phyloP scores from a whole-genome alignment of 2,888 invertebrate species.

The Gastracanthus pulcherrimus region DNA sequence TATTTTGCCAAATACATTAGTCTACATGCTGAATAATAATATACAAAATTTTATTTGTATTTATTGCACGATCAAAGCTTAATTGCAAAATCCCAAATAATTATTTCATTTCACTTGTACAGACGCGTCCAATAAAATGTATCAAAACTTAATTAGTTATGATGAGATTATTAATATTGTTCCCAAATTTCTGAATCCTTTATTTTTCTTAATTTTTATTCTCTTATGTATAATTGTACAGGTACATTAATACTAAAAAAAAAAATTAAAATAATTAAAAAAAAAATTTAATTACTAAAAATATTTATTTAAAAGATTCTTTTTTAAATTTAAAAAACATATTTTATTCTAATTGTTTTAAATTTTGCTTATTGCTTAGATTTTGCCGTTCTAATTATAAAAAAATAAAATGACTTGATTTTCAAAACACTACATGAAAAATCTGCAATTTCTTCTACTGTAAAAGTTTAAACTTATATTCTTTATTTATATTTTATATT shows the following conservation, averaged over 20 bases:
- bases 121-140: slow-evolving; percentile 60
- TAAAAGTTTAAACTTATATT: too few species aligned
- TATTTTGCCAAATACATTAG: slow-evolving; percentile 22
- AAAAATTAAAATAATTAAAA: background rate
- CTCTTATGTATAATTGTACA: too few species aligned
- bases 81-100: slow-evolving; percentile 49
- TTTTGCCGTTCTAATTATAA: too few species aligned
- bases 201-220: too few species aligned
- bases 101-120: slow-evolving; percentile 57
- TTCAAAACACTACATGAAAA: too few species aligned
- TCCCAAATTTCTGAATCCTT: slow-evolving; percentile 5
- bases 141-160: slow-evolving; percentile 21
- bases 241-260: background rate
- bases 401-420: too few species aligned
- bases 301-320: background rate
- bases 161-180: slow-evolving; percentile 7
- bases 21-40: background rate
- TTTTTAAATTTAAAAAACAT: too few species aligned
- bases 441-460: too few species aligned
- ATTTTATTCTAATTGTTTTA: too few species aligned
- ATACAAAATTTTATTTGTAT: slow-evolving; percentile 58
- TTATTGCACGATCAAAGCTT: slow-evolving; percentile 50
- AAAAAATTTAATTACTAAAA: background rate
- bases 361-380: too few species aligned
- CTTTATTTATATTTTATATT: too few species aligned